phyloP scores from a whole-genome alignment of 37 sponge, comb jelly and placozoan genomes.

The Crambe crambe region DNA sequence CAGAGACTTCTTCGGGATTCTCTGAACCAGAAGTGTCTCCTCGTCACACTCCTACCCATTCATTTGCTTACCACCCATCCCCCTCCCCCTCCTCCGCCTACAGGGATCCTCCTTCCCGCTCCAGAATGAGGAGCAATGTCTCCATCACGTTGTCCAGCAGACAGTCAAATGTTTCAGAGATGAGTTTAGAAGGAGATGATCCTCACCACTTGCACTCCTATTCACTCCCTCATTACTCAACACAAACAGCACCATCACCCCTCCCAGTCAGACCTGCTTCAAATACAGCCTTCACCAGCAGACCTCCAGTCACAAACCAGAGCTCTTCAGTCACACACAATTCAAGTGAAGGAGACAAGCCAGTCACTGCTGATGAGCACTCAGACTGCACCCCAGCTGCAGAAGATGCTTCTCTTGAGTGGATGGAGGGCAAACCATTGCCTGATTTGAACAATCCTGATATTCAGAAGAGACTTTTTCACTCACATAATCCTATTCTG shows the following conservation, averaged over 20 bases:
- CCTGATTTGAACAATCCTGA: constrained; percentile 9
- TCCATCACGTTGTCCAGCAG: constrained; percentile 31
- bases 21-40: constrained; percentile 16
- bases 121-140: constrained; percentile 27
- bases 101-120: neutral
- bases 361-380: neutral
- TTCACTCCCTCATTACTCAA: constrained; percentile 5
- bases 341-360: neutral
- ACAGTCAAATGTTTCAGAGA: constrained; percentile 10
- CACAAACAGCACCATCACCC: neutral
- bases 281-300: neutral
- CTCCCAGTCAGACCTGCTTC: constrained; percentile 23
- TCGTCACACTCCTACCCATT: constrained; percentile 5
- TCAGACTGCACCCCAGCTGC: neutral
- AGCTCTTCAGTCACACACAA: neutral
- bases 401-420: neutral
- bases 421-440: neutral
- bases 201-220: neutral
- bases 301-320: neutral
- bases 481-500: constrained; percentile 22
- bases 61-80: neutral
- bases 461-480: neutral
- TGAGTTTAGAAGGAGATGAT: neutral
- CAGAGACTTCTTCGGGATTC: constrained; percentile 35
- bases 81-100: neutral